phyloP scores from a whole-genome alignment of 2,797 vertebrate genomes.

The Bufotes viridis region DNA sequence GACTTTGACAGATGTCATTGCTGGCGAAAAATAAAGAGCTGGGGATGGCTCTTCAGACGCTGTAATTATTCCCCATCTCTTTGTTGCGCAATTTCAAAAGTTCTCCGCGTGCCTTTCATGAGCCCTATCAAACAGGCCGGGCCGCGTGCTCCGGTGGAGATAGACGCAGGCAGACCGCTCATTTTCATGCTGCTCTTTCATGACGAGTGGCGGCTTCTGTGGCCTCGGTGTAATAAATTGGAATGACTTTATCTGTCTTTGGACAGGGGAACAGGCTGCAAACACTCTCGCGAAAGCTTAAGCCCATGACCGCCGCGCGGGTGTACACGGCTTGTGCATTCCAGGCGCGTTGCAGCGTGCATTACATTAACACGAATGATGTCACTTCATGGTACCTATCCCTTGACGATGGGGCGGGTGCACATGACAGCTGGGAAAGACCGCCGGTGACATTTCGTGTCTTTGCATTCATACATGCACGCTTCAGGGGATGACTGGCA shows the following conservation, averaged over 20 bases:
- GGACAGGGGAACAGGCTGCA: conserved; percentile 37
- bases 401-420: conserved; percentile 23
- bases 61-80: conserved; percentile 50
- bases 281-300: conserved; percentile 11
- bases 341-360: conserved; percentile 21
- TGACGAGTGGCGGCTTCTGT: not conserved
- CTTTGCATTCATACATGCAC: conserved; percentile 1
- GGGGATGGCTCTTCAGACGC: conserved; percentile 50
- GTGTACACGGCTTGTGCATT: conserved; percentile 15
- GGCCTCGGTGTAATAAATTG: conserved; percentile 54
- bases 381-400: not conserved
- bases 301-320: not conserved
- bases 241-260: conserved; percentile 55
- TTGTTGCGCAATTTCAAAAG: conserved; percentile 54
- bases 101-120: conserved; percentile 44
- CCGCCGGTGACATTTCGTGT: conserved; percentile 27
- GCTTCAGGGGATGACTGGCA: not conserved
- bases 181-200: conserved; percentile 50
- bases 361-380: conserved; percentile 36
- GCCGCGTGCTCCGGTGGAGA: conserved; percentile 36
- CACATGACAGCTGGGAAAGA: conserved; percentile 12
- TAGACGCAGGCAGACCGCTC: conserved; percentile 42
- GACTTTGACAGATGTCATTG: conserved; percentile 60
- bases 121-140: conserved; percentile 48
- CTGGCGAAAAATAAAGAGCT: conserved; percentile 42